These are phyloP conservation scores for Phocoena sinus DNA, from an alignment of 2,113 vertebrate genomes.

Conservation along the genomic window DNA sequence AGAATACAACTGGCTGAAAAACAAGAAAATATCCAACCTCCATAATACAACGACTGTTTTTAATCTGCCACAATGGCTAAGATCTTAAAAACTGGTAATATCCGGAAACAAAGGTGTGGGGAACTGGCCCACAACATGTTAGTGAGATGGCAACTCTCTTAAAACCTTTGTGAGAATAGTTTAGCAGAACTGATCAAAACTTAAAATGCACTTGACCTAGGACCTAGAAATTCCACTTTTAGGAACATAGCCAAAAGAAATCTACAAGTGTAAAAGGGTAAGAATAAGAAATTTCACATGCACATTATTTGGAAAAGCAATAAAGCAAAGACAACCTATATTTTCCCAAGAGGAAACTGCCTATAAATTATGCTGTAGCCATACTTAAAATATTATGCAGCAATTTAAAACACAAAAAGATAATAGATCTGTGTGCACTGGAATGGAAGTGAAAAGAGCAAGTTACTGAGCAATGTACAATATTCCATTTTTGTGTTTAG, in stretches of 20 bases:
- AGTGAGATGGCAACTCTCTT: not conserved
- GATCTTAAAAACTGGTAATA: not conserved
- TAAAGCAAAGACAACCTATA: not conserved
- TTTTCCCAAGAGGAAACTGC: not conserved
- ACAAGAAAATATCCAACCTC: not conserved
- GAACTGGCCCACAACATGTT: not conserved
- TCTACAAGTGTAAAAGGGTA: not conserved
- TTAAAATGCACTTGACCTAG: not conserved
- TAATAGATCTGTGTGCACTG: not conserved
- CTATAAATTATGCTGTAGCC: not conserved
- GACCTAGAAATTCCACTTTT: not conserved
- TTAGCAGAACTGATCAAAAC: not conserved
- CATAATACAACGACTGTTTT: not conserved
- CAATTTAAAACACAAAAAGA: constrained; percentile 3
- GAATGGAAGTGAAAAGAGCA: not conserved
- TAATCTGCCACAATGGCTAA: not conserved
- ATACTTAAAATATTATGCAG: not conserved
- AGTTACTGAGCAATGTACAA: not conserved
- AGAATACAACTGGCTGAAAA: not conserved
- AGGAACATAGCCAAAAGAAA: not conserved
- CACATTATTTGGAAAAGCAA: not conserved
- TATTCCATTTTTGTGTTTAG: not conserved
- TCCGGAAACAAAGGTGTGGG: not conserved
- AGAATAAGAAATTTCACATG: not conserved
- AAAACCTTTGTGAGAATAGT: not conserved